phyloP scores from a whole-genome alignment of 2,888 invertebrate species.

The Seira sanloemensis region DNA sequence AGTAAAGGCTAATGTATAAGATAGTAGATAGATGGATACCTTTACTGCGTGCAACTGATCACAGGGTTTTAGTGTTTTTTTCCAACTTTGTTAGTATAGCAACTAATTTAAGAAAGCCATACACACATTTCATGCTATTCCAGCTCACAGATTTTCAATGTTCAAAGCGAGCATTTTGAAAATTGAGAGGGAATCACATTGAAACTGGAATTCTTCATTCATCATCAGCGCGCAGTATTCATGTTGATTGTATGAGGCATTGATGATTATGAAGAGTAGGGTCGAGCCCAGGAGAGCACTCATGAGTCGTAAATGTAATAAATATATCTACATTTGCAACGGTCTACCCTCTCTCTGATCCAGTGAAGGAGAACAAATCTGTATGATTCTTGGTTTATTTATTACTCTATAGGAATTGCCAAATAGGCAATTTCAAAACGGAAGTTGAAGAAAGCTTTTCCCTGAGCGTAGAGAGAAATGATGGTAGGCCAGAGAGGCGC shows the following conservation, averaged over 20 bases:
- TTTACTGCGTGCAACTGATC: too few species aligned
- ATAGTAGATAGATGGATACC: too few species aligned
- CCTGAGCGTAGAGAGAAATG: slow-evolving; percentile 18
- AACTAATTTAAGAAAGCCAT: too few species aligned
- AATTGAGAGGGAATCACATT: too few species aligned
- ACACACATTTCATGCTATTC: too few species aligned
- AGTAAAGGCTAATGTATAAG: too few species aligned
- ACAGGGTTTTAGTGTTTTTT: too few species aligned
- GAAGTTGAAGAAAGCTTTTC: slow-evolving; percentile 62
- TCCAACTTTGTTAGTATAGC: too few species aligned
- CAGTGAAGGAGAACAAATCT: slow-evolving; percentile 49
- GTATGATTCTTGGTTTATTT: slow-evolving; percentile 48
- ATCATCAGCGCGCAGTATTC: background rate
- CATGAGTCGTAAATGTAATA: background rate
- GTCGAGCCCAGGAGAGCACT: background rate
- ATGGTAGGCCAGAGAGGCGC: slow-evolving; percentile 1
- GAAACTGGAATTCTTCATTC: slow-evolving; percentile 15
- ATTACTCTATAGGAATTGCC: slow-evolving; percentile 54
- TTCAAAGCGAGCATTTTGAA: too few species aligned
- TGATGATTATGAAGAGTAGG: background rate
- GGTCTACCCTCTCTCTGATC: slow-evolving; percentile 18
- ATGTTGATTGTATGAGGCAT: background rate
- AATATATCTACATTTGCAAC: background rate
- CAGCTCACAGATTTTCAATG: too few species aligned
- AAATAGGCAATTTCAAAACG: slow-evolving; percentile 68